Evolutionary conservation across 2,113 vertebrate genomes (phyloP).

Genomic region (Ailuropoda melanoleuca): DNA sequence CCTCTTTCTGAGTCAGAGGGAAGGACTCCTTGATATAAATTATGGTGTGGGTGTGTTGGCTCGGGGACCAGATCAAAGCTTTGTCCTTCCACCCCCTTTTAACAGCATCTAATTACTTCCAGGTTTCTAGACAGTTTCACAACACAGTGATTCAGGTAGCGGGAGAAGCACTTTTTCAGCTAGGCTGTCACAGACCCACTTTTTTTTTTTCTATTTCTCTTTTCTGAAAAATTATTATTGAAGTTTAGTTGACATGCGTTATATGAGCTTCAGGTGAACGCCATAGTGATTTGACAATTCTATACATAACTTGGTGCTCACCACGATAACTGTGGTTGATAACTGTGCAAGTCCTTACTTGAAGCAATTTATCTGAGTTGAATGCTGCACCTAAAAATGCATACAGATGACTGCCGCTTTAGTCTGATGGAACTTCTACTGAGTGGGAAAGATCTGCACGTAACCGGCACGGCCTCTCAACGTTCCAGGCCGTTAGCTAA

Average conservation of each 20-base stretch:
- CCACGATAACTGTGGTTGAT: too few relatives aligned
- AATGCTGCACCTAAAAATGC: neutral
- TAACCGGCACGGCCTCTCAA: neutral
- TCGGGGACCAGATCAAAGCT: neutral
- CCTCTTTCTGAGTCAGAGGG: neutral
- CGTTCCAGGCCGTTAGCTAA: neutral
- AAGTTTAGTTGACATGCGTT: neutral
- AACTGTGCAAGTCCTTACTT: neutral
- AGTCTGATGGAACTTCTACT: neutral
- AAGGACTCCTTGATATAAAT: neutral
- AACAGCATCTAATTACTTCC: neutral
- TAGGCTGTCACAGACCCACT: neutral
- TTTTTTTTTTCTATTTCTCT: neutral
- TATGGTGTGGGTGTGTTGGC: neutral
- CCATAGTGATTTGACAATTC: neutral
- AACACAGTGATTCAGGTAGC: neutral
- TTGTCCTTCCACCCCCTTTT: neutral
- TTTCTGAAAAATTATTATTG: neutral
- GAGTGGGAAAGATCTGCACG: neutral
- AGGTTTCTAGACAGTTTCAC: neutral
- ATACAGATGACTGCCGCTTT: neutral
- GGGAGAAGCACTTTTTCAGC: neutral
- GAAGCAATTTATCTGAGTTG: neutral
- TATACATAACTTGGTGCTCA: neutral
- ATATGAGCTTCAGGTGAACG: neutral